Conservation (phyloP, 2,113 vertebrate species). For the Rhynchomys soricoides region DNA sequence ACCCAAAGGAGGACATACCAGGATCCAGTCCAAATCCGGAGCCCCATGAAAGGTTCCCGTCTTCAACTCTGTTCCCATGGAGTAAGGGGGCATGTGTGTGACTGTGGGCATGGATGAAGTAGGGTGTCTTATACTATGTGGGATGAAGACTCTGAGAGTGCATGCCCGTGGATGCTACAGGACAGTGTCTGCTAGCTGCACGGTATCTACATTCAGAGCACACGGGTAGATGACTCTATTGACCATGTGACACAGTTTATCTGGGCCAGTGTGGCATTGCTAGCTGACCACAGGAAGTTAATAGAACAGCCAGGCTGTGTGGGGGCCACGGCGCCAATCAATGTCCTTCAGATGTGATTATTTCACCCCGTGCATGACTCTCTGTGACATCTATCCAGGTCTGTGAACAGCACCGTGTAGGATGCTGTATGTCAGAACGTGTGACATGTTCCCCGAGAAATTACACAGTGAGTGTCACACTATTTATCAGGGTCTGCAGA, state of each 20-base stretch:
- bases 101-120: fast-evolving
- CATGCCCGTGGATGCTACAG: background rate
- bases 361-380: background rate
- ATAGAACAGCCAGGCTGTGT: background rate
- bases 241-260: background rate
- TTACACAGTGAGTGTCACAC: too few species aligned
- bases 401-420: background rate
- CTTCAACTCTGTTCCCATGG: background rate
- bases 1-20: too few species aligned
- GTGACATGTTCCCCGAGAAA: background rate
- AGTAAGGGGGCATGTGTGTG: background rate
- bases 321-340: background rate
- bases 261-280: background rate
- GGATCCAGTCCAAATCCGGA: background rate
- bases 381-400: background rate
- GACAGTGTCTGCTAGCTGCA: fast-evolving
- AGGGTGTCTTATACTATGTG: background rate
- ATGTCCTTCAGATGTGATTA: background rate
- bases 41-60: too few species aligned
- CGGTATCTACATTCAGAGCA: background rate
- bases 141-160: background rate
- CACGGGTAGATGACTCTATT: background rate
- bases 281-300: background rate
- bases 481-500: too few species aligned
- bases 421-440: background rate